phyloP scores from a whole-genome alignment of 2,113 vertebrate species.

The Odontesthes bonariensis region DNA sequence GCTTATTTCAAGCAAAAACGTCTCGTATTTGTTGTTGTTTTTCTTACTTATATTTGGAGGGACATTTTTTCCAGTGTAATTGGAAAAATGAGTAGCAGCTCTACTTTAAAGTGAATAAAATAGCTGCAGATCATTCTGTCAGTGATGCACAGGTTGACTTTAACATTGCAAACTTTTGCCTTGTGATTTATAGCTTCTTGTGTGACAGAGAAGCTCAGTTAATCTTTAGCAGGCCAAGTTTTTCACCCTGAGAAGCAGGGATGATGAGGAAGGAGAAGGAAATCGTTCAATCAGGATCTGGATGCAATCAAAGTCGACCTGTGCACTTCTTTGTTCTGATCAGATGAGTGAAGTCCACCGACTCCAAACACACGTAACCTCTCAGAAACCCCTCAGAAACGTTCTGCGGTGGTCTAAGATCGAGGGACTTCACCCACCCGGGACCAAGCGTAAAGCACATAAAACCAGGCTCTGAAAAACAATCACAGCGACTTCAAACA shows the following conservation, averaged over 20 bases:
- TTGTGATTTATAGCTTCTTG: not conserved
- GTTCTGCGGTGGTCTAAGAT: not conserved
- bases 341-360: conserved; percentile 15
- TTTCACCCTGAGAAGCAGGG: no score
- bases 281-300: no score
- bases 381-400: not conserved
- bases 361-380: not conserved
- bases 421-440: not conserved
- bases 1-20: no score
- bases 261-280: not conserved
- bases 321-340: conserved; percentile 2
- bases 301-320: conserved; percentile 1
- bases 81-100: conserved; percentile 6
- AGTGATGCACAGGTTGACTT: conserved; percentile 37
- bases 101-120: conserved; percentile 4
- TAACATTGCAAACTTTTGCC: no score
- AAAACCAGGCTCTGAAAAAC: not conserved
- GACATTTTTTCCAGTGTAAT: no score
- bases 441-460: not conserved
- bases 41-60: no score
- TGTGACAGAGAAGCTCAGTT: no score
- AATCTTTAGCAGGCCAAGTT: fast-evolving
- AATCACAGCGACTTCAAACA: not conserved
- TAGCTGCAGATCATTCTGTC: not conserved
- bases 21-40: no score